Evolutionary conservation across 2,113 vertebrate genomes (phyloP).

Genomic region (Podocnemis expansa): DNA sequence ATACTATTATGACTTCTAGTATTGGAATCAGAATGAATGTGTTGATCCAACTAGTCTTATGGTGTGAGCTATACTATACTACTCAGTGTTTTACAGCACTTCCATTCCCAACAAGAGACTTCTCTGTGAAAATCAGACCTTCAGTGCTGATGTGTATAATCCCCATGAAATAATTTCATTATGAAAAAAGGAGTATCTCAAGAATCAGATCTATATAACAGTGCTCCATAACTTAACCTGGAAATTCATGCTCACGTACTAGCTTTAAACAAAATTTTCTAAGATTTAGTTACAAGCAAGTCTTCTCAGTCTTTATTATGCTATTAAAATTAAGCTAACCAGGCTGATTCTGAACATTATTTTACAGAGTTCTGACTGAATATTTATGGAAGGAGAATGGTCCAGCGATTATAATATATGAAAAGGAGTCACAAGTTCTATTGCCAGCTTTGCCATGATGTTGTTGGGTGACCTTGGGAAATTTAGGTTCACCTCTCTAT

Average conservation of each 20-base stretch:
- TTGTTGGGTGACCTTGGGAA: neutral
- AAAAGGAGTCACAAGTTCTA: neutral
- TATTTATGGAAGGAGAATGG: neutral
- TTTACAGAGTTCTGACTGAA: neutral
- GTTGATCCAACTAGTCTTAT: neutral
- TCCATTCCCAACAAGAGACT: slow-evolving; percentile 18
- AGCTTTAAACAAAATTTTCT: accelerated
- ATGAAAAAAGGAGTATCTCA: neutral
- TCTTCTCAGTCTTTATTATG: neutral
- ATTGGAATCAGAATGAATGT: neutral
- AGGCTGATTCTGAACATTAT: accelerated
- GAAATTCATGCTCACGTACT: accelerated
- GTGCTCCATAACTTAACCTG: accelerated
- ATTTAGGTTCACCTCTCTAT: neutral
- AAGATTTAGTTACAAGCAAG: neutral
- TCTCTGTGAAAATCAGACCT: neutral
- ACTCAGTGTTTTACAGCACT: slow-evolving; percentile 21
- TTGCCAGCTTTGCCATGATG: neutral
- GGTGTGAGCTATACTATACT: neutral
- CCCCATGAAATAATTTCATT: neutral
- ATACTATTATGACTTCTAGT: neutral
- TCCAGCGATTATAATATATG: neutral
- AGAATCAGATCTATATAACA: accelerated
- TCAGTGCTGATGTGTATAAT: accelerated
- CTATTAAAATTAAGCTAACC: neutral